A percentile compares a stretch with the other conserved stretches of the same genome.
Evolutionary conservation across 2,113 vertebrate genomes (phyloP).

Genomic region (Onychostruthus taczanowskii): DNA sequence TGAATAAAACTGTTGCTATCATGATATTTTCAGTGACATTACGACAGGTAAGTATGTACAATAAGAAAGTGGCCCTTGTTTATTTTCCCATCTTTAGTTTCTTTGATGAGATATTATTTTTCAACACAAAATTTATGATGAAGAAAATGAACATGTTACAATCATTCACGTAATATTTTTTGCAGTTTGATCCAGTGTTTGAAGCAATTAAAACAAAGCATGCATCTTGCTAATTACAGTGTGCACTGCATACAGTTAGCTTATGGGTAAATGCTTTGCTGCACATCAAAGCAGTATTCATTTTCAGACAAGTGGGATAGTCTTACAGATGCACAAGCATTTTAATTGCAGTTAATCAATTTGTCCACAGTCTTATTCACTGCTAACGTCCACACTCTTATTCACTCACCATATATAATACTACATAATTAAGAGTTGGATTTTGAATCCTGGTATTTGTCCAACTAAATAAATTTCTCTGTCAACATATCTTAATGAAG

Average conservation of each 20-base stretch:
- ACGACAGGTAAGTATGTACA: neutral
- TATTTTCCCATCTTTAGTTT: neutral
- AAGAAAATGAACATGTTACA: neutral
- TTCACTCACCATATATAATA: neutral
- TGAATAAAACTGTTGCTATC: neutral
- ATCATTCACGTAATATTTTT: neutral
- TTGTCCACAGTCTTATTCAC: neutral
- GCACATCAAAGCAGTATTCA: neutral
- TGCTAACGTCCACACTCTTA: slow-evolving; percentile 12
- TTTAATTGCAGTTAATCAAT: slow-evolving; percentile 42
- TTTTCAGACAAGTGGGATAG: neutral
- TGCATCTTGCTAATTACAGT: neutral
- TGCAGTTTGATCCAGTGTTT: neutral
- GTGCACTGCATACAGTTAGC: neutral
- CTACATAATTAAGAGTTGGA: neutral
- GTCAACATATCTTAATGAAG: slow-evolving; percentile 29
- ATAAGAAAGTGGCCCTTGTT: neutral
- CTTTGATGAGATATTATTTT: neutral
- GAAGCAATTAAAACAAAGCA: neutral
- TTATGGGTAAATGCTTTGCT: neutral
- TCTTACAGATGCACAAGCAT: neutral
- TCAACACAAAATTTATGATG: neutral
- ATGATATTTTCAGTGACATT: neutral
- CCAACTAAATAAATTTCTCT: slow-evolving; percentile 18
- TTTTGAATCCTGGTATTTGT: slow-evolving; percentile 16